Evolutionary conservation across 2,113 vertebrate genomes (phyloP).

Genomic region (Himantopus leucocephalus): DNA sequence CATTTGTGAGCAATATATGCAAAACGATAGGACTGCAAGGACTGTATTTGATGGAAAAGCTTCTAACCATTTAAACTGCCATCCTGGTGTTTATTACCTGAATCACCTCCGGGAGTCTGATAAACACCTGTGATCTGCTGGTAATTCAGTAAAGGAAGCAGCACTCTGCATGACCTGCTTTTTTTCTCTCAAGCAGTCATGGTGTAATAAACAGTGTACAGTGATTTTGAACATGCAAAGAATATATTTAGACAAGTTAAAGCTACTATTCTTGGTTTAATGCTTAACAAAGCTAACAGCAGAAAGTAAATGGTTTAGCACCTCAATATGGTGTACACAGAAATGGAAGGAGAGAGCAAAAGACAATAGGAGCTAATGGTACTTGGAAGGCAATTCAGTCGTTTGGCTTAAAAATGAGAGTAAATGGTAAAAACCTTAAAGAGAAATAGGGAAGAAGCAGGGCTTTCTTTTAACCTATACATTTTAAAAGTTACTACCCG

Average conservation of each 20-base stretch:
- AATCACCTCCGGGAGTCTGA: constrained; percentile 69
- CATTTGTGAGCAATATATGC: constrained; percentile 72
- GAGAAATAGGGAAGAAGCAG: constrained; percentile 35
- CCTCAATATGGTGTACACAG: not conserved
- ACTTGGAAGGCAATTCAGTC: constrained; percentile 29
- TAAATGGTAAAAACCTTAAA: constrained; percentile 41
- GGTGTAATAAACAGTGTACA: constrained; percentile 45
- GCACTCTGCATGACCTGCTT: constrained; percentile 41
- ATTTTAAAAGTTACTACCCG: constrained; percentile 66
- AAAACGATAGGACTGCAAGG: constrained; percentile 69
- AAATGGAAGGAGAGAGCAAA: not conserved
- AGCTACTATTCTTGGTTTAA: constrained; percentile 30
- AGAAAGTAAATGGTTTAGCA: constrained; percentile 31
- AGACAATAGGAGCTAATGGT: constrained; percentile 27
- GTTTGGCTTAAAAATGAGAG: constrained; percentile 41
- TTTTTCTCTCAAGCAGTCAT: constrained; percentile 49
- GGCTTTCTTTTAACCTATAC: constrained; percentile 54
- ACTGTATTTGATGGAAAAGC: constrained; percentile 65
- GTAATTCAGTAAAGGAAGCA: constrained; percentile 71
- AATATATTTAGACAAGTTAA: constrained; percentile 34
- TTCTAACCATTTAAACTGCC: constrained; percentile 72
- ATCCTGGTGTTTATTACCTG: constrained; percentile 68
- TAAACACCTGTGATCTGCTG: constrained; percentile 77
- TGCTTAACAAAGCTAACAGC: constrained; percentile 50
- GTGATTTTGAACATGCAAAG: constrained; percentile 46